Evolutionary conservation across 2,797 vertebrate species (phyloP).

Genomic region (Ispidina picta): DNA sequence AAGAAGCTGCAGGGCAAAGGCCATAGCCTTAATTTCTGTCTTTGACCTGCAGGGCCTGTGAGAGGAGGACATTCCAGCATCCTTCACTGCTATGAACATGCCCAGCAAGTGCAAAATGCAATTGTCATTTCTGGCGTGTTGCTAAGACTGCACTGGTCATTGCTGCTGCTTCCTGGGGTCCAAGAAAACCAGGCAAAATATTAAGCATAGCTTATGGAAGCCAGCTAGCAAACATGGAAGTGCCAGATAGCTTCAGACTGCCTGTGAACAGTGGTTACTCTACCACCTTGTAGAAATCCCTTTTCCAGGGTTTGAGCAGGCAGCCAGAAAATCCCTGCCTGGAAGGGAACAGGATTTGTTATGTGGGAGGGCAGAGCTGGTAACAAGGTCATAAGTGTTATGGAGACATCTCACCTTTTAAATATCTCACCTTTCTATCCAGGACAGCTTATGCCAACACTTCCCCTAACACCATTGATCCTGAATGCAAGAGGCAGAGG

Average conservation of each 20-base stretch:
- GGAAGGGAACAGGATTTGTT: neutral
- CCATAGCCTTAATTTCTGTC: neutral
- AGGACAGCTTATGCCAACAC: neutral
- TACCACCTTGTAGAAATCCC: neutral
- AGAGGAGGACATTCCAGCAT: neutral
- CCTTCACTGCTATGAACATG: neutral
- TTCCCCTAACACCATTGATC: neutral
- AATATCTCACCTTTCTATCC: neutral
- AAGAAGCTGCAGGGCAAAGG: neutral
- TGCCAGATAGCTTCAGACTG: neutral
- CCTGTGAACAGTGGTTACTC: neutral
- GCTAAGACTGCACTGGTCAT: neutral
- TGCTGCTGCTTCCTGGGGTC: neutral
- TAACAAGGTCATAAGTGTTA: neutral
- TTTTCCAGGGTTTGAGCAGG: neutral
- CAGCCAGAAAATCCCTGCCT: neutral
- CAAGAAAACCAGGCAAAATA: neutral
- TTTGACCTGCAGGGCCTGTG: neutral
- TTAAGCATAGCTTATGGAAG: neutral
- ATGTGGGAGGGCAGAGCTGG: neutral
- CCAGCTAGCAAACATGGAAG: neutral
- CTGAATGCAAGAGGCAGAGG: neutral
- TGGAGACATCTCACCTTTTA: neutral
- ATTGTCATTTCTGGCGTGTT: neutral
- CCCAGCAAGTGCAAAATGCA: neutral